A percentile compares a stretch with the other conserved stretches of the same genome.
Conservation (phyloP, 2,888 invertebrate species). For the Rhimphoctona megacephalus region DNA sequence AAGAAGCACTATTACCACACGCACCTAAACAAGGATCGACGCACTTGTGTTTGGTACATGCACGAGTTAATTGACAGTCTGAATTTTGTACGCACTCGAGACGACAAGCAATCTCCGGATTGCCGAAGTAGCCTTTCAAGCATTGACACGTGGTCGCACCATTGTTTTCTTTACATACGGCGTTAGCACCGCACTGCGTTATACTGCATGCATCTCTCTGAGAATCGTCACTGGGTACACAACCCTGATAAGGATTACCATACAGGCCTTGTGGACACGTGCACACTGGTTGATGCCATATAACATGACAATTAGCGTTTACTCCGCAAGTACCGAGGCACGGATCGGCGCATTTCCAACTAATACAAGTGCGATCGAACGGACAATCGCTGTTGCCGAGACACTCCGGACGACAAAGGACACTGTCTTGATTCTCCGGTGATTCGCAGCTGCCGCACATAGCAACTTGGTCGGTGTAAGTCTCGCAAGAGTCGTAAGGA, state of each 20-base stretch:
- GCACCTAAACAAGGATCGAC: slow-evolving; percentile 90
- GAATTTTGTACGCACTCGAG: slow-evolving; percentile 94
- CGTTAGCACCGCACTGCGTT: slow-evolving; percentile 93
- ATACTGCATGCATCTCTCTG: slow-evolving; percentile 89
- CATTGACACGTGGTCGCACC: slow-evolving; percentile 91
- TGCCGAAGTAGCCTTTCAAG: slow-evolving; percentile 91
- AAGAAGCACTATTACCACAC: slow-evolving; percentile 91
- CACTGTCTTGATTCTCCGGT: slow-evolving; percentile 89
- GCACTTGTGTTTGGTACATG: slow-evolving; percentile 87
- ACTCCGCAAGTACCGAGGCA: slow-evolving; percentile 91
- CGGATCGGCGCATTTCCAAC: slow-evolving; percentile 89
- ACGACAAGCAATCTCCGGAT: slow-evolving; percentile 91
- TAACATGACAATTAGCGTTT: slow-evolving; percentile 91
- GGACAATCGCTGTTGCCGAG: slow-evolving; percentile 92
- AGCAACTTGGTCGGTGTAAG: slow-evolving; percentile 91
- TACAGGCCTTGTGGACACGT: slow-evolving; percentile 92
- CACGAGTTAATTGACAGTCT: slow-evolving; percentile 85
- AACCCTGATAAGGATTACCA: slow-evolving; percentile 92
- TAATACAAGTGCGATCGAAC: slow-evolving; percentile 90
- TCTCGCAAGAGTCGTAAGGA: slow-evolving; percentile 88
- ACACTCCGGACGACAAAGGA: slow-evolving; percentile 93
- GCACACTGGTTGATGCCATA: slow-evolving; percentile 92
- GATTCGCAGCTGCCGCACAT: slow-evolving; percentile 92
- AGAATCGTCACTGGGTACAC: slow-evolving; percentile 88
- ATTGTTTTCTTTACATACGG: slow-evolving; percentile 90